phyloP scores from a whole-genome alignment of 2,888 invertebrate species.

The Drosophila leonis region DNA sequence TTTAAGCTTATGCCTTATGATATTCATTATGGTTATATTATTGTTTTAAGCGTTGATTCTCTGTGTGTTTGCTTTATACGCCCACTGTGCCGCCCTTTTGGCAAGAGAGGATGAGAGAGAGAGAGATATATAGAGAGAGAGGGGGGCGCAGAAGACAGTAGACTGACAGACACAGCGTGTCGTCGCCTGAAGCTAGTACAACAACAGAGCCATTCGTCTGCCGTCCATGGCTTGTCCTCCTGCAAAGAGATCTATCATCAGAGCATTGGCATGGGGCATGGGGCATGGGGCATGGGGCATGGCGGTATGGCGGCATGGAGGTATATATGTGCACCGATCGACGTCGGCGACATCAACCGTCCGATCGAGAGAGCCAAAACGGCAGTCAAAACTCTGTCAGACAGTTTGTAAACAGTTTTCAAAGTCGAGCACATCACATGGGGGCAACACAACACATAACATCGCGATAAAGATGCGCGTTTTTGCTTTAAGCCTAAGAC shows the following conservation, averaged over 20 bases:
- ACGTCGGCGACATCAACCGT: conserved; percentile 73
- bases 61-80: conserved; percentile 50
- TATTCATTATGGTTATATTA: conserved; percentile 39
- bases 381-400: conserved; percentile 80
- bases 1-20: conserved; percentile 13
- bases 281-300: conserved; percentile 31
- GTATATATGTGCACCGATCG: conserved; percentile 20
- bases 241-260: conserved; percentile 38
- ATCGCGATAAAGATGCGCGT: conserved; percentile 62
- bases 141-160: background rate
- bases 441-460: conserved; percentile 24
- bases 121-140: background rate
- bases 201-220: conserved; percentile 42
- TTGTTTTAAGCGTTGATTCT: conserved; percentile 38
- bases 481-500: conserved; percentile 48
- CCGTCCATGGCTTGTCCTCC: conserved; percentile 29
- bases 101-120: background rate
- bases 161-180: conserved; percentile 70
- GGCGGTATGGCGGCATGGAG: conserved; percentile 17
- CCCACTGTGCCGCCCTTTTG: conserved; percentile 66
- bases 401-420: conserved; percentile 82
- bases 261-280: conserved; percentile 26
- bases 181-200: conserved; percentile 70
- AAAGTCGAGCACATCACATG: conserved; percentile 62
- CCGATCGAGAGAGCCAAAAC: conserved; percentile 43